Evolutionary conservation across 2,888 invertebrate species (phyloP).

Genomic region (Troides helena): DNA sequence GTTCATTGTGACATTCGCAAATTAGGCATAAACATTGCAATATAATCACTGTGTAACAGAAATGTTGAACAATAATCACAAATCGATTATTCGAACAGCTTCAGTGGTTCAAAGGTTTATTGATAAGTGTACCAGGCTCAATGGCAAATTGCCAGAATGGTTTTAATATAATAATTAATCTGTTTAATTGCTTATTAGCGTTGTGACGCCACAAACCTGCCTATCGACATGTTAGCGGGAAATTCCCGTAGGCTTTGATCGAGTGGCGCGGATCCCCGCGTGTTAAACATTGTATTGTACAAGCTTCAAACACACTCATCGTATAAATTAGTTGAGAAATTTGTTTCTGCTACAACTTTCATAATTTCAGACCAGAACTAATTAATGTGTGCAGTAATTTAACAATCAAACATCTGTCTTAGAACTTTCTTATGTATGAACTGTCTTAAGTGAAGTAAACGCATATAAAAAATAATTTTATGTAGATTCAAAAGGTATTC

Average conservation of each 20-base stretch:
- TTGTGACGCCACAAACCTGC: constrained; percentile 57
- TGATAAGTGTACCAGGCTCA: constrained; percentile 49
- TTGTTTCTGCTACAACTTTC: background rate
- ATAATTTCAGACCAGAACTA: too few relatives aligned
- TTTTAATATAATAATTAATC: constrained; percentile 74
- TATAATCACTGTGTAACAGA: constrained; percentile 48
- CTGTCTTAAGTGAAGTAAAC: too few relatives aligned
- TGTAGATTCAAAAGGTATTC: background rate
- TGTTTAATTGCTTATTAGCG: constrained; percentile 77
- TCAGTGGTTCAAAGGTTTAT: constrained; percentile 66
- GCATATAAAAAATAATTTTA: background rate
- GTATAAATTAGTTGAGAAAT: constrained; percentile 9
- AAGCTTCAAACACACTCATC: constrained; percentile 32
- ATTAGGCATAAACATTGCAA: background rate
- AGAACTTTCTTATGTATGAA: too few relatives aligned
- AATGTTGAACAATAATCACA: constrained; percentile 66
- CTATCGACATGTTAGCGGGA: constrained; percentile 64
- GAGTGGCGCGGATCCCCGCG: constrained; percentile 38
- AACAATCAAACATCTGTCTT: too few relatives aligned
- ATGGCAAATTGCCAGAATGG: constrained; percentile 66
- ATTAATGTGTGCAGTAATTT: too few relatives aligned
- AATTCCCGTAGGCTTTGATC: constrained; percentile 59
- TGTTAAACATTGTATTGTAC: constrained; percentile 35
- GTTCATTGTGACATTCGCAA: background rate
- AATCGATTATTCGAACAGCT: constrained; percentile 57